phyloP scores from a whole-genome alignment of 2,888 invertebrate species.

The Anthophora plumipes region DNA sequence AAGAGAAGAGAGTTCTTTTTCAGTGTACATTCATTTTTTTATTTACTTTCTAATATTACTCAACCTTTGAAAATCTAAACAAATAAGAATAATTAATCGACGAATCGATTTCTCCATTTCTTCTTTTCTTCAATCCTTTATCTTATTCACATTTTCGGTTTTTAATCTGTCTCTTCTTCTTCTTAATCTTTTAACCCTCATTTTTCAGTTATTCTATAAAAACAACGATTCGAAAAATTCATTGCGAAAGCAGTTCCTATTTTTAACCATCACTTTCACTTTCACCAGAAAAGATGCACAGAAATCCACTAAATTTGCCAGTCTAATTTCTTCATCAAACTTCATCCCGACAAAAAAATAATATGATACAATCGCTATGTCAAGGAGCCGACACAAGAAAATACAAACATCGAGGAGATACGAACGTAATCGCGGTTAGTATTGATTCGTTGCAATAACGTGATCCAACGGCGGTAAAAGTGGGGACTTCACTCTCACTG shows the following conservation, averaged over 20 bases:
- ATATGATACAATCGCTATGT: neutral
- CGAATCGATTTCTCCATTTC: no score
- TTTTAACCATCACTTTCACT: neutral
- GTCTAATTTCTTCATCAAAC: neutral
- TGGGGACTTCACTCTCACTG: constrained; percentile 78
- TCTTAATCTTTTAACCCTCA: no score
- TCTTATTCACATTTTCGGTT: neutral
- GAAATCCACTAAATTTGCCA: neutral
- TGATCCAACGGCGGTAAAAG: constrained; percentile 66
- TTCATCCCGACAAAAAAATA: neutral
- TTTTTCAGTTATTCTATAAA: neutral
- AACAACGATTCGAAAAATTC: neutral
- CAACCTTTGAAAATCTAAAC: no score
- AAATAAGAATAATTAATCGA: no score
- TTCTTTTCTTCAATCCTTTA: neutral
- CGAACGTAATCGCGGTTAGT: neutral
- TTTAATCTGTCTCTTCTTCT: neutral
- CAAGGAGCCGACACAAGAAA: no score
- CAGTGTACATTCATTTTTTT: no score
- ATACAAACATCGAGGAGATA: neutral
- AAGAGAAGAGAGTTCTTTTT: neutral
- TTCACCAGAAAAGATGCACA: neutral
- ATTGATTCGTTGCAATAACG: constrained; percentile 62
- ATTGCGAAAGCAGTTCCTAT: neutral
- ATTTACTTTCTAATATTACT: no score